phyloP scores from a whole-genome alignment of 2,113 vertebrate genomes.

The Boleophthalmus pectinirostris region DNA sequence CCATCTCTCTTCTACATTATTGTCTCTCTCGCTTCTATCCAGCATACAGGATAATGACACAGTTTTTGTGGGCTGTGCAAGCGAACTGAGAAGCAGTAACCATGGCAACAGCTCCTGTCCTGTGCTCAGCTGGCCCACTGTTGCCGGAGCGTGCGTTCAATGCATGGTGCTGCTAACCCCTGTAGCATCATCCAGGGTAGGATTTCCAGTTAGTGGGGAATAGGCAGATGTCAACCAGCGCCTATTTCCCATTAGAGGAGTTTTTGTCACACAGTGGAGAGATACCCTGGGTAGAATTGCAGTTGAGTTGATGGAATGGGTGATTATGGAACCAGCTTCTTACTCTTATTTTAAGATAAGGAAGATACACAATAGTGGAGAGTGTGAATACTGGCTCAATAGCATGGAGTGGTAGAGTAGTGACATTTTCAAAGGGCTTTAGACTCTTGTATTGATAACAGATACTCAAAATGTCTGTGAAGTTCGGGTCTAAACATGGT shows the following conservation, averaged over 20 bases:
- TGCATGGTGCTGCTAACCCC: slow-evolving; percentile 59
- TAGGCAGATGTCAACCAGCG: slow-evolving; percentile 45
- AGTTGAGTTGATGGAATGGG: slow-evolving; percentile 13
- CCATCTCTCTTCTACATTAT: slow-evolving; percentile 30
- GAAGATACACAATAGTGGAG: neutral
- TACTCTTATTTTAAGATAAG: neutral
- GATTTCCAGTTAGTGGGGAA: slow-evolving; percentile 16
- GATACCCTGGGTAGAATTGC: slow-evolving; percentile 32
- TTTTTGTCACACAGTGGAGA: slow-evolving; percentile 33
- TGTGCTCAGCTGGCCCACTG: slow-evolving; percentile 62
- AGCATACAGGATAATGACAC: slow-evolving; percentile 82
- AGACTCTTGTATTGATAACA: neutral
- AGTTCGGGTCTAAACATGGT: too few species aligned
- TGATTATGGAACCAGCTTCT: neutral
- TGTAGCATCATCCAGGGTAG: slow-evolving; percentile 54
- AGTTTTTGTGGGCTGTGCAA: slow-evolving; percentile 76
- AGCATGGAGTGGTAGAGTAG: neutral
- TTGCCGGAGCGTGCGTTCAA: slow-evolving; percentile 51
- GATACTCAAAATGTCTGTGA: neutral
- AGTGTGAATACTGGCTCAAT: neutral
- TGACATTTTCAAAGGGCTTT: neutral
- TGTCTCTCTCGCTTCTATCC: slow-evolving; percentile 60
- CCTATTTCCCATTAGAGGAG: slow-evolving; percentile 35
- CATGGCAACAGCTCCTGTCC: slow-evolving; percentile 83
- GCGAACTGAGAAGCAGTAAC: slow-evolving; percentile 75